Percentiles rank a stretch among this genome's conserved stretches.
Conservation (phyloP, 2,113 vertebrate genomes). For the pig (Sus scrofa) region DNA sequence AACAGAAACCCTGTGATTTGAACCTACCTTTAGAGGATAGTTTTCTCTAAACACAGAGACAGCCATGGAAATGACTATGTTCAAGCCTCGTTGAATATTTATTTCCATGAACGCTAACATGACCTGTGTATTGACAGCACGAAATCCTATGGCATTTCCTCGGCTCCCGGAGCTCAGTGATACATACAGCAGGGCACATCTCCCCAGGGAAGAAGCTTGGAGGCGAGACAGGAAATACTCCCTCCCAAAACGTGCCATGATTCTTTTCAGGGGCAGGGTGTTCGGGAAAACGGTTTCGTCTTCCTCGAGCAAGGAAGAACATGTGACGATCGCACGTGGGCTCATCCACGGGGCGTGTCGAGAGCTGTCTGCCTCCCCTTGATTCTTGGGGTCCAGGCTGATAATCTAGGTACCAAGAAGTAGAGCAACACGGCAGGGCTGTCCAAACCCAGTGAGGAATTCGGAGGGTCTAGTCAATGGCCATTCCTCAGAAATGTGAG, state of each 20-base stretch:
- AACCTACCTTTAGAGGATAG: neutral
- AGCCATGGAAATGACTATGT: constrained; percentile 62
- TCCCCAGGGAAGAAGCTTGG: constrained; percentile 69
- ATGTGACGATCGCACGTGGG: neutral
- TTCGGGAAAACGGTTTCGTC: too few relatives aligned
- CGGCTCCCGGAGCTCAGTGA: constrained; percentile 49
- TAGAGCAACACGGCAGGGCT: too few relatives aligned
- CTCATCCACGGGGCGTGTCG: neutral
- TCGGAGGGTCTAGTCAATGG: neutral
- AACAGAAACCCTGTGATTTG: constrained; percentile 50
- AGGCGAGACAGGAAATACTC: constrained; percentile 57
- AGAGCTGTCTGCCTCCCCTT: neutral
- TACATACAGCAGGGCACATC: constrained; percentile 65
- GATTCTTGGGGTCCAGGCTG: neutral
- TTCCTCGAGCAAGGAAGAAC: neutral
- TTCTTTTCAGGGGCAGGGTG: neutral
- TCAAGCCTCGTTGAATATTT: constrained; percentile 64
- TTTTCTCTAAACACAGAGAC: constrained; percentile 70
- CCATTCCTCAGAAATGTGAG: rapidly evolving
- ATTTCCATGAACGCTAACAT: constrained; percentile 79
- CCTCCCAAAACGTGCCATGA: rapidly evolving
- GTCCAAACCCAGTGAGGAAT: neutral
- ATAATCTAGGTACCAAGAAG: neutral
- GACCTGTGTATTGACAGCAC: constrained; percentile 78
- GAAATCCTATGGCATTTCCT: constrained; percentile 70